These are phyloP conservation scores for Heterochromis multidens DNA, from an alignment of 2,113 vertebrate species.

Conservation along the genomic window DNA sequence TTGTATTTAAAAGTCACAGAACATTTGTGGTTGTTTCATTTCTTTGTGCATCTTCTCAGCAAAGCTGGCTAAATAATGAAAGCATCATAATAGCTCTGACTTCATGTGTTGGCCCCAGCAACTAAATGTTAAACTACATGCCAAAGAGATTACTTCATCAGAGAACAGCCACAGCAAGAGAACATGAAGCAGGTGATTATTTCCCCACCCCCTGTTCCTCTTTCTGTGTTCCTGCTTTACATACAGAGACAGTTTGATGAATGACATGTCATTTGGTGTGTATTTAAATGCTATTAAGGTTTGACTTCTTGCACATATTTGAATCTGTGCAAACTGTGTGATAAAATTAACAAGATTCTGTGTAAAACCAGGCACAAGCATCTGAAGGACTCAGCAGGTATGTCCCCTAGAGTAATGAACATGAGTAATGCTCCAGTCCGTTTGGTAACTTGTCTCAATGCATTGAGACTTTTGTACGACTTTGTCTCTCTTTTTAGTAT, in stretches of 20 bases:
- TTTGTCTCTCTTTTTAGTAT: not conserved
- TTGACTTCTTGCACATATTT: constrained; percentile 41
- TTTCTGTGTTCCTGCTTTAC: constrained; percentile 18
- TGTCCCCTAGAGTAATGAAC: not conserved
- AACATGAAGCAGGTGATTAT: not conserved
- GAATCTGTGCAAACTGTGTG: constrained; percentile 37
- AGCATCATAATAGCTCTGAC: not conserved
- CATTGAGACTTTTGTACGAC: not conserved
- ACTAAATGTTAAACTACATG: not conserved
- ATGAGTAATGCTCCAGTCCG: not conserved
- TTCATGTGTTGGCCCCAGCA: not conserved
- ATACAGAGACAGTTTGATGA: constrained; percentile 50
- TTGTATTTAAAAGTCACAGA: no score
- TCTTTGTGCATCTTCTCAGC: not conserved
- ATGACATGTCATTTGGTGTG: not conserved
- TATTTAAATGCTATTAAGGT: constrained; percentile 9
- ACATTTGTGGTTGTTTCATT: not conserved
- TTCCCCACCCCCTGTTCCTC: not conserved
- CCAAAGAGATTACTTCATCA: not conserved
- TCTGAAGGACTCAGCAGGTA: not conserved
- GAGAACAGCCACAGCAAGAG: not conserved
- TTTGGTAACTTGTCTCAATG: not conserved
- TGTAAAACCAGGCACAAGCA: not conserved
- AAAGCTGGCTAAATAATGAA: not conserved
- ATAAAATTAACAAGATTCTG: not conserved